Evolutionary conservation across 2,113 vertebrate genomes (phyloP), one percentile per base, ranked within the genome.

Genomic region (Gopherus flavomarginatus): DNA sequence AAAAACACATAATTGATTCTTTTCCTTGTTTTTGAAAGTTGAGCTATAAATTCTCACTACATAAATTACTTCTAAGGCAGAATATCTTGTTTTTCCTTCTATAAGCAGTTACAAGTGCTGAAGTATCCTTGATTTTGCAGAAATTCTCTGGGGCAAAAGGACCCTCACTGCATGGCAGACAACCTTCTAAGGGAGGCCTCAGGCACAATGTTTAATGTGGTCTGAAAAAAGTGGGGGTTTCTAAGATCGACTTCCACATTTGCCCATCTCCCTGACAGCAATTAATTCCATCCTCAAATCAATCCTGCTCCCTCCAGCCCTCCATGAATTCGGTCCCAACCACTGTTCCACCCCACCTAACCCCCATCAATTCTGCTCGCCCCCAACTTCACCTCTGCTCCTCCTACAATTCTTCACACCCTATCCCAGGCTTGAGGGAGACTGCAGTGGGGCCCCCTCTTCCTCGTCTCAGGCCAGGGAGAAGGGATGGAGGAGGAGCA

Each of bases 61-160:
- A 19, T 27, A 1, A 22, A 35, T 47, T 1, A 1, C 35, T 65
- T 29, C 38, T 14, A 42, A 0, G 31, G 29, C 1, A 1, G 81
- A 83, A 79, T 27, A 80, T 3, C 17, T 56, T 72, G 24, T 35
- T 65, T 88, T 26, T 53, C 26, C 47, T 1, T 0, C 11, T 56
- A 49, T 6, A 22, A 1, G 5, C 24, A 12, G 86, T 88, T 75
- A 31, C 35, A 65, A 81, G 69, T 31, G 85, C n/a, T 42, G 16
- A 4, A 42, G 49, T n/a, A 42, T 1, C 4, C 29, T 29, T 90
- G 53, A 31, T 22, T 0, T 3, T 69, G 27, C 1, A 75, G 27
- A 3, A 11, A 4, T 42, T 19, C 27, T 52, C 27, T 2, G 86
- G 57, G 12, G 57, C 26, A 80, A 53, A 11, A 0, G 0, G 24